Evolutionary conservation across 2,888 invertebrate species (phyloP).

Genomic region (Aporophyla lueneburgensis): DNA sequence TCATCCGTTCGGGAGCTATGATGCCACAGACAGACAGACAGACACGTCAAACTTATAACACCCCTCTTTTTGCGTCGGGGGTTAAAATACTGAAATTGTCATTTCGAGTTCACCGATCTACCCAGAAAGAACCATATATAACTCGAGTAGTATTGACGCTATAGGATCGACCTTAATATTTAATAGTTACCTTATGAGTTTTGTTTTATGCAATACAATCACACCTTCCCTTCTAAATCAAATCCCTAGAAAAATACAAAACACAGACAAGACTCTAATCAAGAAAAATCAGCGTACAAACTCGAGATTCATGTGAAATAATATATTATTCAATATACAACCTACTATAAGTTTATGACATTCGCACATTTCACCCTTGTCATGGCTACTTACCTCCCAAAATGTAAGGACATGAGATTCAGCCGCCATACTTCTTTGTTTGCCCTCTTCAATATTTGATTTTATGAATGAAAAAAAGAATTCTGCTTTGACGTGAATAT

Average conservation of each 20-base stretch:
- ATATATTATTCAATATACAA: constrained; percentile 59
- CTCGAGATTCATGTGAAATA: constrained; percentile 30
- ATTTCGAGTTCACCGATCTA: neutral
- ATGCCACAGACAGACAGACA: too few relatives aligned
- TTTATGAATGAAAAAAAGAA: constrained; percentile 43
- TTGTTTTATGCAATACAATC: neutral
- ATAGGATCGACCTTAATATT: neutral
- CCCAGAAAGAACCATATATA: neutral
- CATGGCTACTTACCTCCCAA: constrained; percentile 54
- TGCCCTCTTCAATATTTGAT: constrained; percentile 62
- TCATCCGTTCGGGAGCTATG: too few relatives aligned
- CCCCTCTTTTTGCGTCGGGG: too few relatives aligned
- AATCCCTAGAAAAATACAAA: constrained; percentile 4
- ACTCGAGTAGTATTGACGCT: neutral
- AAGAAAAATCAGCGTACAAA: constrained; percentile 39
- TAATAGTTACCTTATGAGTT: neutral
- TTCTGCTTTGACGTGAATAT: constrained; percentile 18
- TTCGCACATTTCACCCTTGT: constrained; percentile 60
- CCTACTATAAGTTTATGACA: constrained; percentile 62
- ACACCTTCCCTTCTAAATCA: neutral
- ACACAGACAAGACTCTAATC: constrained; percentile 4
- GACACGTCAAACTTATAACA: too few relatives aligned
- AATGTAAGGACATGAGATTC: constrained; percentile 48
- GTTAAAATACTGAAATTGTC: neutral
- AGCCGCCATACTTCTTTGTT: constrained; percentile 45